Conservation (phyloP, 2,888 invertebrate genomes). For the Danaus chrysippus region DNA sequence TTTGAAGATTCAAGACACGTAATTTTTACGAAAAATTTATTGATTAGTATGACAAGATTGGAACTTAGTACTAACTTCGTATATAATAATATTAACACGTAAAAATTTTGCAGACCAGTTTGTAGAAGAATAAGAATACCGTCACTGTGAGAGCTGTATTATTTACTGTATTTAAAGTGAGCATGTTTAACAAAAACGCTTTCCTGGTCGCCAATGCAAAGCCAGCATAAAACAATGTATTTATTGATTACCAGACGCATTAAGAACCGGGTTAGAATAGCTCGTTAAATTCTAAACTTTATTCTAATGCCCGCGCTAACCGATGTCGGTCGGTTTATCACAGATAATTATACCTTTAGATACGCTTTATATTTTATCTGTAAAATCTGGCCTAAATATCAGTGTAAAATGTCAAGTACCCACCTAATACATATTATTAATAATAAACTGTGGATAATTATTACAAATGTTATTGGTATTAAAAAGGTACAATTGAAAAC, state of each 20-base stretch:
- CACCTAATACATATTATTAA: no score
- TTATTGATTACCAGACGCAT: slow-evolving; percentile 40
- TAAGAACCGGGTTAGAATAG: slow-evolving; percentile 41
- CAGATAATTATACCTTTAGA: slow-evolving; percentile 33
- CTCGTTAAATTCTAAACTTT: slow-evolving; percentile 49
- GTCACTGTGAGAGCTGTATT: background rate
- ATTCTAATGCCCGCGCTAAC: slow-evolving; percentile 42
- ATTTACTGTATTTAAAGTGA: background rate
- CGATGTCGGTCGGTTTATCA: slow-evolving; percentile 41
- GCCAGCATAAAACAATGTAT: slow-evolving; percentile 42
- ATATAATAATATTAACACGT: no score
- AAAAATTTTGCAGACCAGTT: no score
- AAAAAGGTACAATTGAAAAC: no score
- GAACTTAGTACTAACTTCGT: no score
- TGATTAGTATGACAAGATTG: no score
- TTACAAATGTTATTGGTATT: no score
- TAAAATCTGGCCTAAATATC: slow-evolving; percentile 18
- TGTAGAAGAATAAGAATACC: no score
- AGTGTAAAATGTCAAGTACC: background rate
- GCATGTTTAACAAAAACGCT: slow-evolving; percentile 8
- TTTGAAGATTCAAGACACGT: no score
- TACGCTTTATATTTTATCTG: slow-evolving; percentile 26
- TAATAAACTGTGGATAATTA: no score
- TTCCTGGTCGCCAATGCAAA: slow-evolving; percentile 8
- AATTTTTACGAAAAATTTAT: no score